Base-by-base conservation (phyloP, 2,797 vertebrate species). In the Scomberomorus guttatus region DNA sequence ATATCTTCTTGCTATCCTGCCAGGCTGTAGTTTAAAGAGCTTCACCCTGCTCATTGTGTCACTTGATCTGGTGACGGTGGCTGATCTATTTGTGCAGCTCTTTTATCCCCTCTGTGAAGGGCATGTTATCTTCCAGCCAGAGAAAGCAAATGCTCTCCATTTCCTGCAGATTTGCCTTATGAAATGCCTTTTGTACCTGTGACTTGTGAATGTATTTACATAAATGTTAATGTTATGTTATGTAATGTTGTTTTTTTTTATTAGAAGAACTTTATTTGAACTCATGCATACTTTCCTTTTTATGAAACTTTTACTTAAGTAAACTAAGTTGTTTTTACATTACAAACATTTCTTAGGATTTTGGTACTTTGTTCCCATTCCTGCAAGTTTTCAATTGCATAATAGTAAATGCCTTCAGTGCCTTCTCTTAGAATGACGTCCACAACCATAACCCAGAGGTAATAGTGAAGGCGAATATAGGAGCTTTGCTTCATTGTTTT, bases 11-110 rank as follows among this genome's bases (percentile, higher is more conserved):
- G 63, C 84, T 57, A 62, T 73, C 79, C 81, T 89, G 83, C 79
- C 75, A 48, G 56, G 68, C 64, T 80, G 79, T 90, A 82, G 91
- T 93, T 93, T 86, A 84, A 63, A 75, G 80, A 85, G 82, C 79
- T 80, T 79, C 76, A 27, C 39, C 68, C 77, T 20, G 76, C 71
- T 61, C 86, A 78, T 86, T 81, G 85, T 93, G 92, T 92, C 83
- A 93, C 82, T 78, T 75, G 89, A 91, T 94, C 87, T 76, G 79
- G 82, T 86, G 90, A 84, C 81, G 81, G 85, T 44, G 75, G 81
- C 55, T 57, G 84, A 89, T 92, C 81, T 87, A 82, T 91, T 90
- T 90, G 72, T 87, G 86, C 79, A 68, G 84, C 87, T 86, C 79
- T 69, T 83, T 77, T 70, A 88, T 87, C 71, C 82, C 77, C 74